These are phyloP conservation scores for Actinia equina DNA, from an alignment of 64 coral and sea anemone genomes.

Conservation along the genomic window DNA sequence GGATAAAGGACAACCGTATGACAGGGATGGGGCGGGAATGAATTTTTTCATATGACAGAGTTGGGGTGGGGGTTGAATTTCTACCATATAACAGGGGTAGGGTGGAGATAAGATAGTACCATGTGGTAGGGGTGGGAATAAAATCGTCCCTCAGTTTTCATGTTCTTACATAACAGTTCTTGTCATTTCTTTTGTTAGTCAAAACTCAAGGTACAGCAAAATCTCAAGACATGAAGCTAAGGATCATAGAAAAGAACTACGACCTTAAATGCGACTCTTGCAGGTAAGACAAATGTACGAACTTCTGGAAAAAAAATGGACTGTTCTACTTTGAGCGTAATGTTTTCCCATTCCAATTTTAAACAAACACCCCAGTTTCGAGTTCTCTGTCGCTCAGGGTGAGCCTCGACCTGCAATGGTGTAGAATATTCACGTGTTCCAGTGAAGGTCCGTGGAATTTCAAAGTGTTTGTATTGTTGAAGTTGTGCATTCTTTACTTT, in stretches of 20 bases:
- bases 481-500: too few relatives aligned
- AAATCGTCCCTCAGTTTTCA: not conserved
- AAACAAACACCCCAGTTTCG: too few relatives aligned
- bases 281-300: not conserved
- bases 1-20: not conserved
- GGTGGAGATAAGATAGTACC: not conserved
- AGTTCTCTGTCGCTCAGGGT: too few relatives aligned
- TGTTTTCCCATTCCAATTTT: too few relatives aligned
- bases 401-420: too few relatives aligned
- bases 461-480: too few relatives aligned
- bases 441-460: too few relatives aligned
- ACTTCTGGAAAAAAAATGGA: too few relatives aligned
- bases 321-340: too few relatives aligned
- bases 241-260: conserved; percentile 26
- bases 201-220: not conserved
- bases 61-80: not conserved
- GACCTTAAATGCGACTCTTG: conserved; percentile 16
- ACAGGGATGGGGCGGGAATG: not conserved
- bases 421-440: too few relatives aligned
- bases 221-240: not conserved
- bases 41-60: not conserved
- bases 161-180: not conserved
- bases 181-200: not conserved
- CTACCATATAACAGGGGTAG: not conserved
- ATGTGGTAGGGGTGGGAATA: not conserved